These are phyloP conservation scores for Steinernema scapterisci DNA, from an alignment of 2,888 invertebrate species.

Conservation along the genomic window DNA sequence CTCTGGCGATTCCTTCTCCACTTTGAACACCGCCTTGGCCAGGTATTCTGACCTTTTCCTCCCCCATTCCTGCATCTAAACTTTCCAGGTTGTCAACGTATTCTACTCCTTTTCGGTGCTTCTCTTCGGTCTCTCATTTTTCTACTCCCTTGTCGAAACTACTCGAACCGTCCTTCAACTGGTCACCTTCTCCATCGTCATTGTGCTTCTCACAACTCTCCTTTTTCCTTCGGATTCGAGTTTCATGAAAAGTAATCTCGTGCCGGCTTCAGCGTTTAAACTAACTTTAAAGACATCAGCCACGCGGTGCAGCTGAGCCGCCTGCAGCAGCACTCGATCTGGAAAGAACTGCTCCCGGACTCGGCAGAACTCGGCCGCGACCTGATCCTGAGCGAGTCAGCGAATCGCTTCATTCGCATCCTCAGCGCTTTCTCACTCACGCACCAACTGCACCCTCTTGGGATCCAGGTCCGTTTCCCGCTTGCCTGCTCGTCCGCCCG, in stretches of 20 bases:
- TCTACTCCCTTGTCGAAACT: constrained; percentile 13
- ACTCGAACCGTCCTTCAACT: neutral
- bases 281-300: neutral
- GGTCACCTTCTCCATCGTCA: neutral
- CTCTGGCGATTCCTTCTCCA: constrained; percentile 25
- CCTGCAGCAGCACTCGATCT: neutral
- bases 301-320: constrained; percentile 23
- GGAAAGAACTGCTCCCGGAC: constrained; percentile 14
- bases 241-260: neutral
- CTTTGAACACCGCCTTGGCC: constrained; percentile 1
- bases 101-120: neutral
- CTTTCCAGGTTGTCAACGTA: constrained; percentile 17
- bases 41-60: neutral
- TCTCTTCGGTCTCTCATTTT: constrained; percentile 15
- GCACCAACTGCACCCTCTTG: constrained; percentile 20
- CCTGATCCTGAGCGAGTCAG: constrained; percentile 7
- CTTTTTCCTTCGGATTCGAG: constrained; percentile 11
- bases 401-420: constrained; percentile 9
- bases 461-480: constrained; percentile 10
- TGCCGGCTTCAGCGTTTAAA: neutral
- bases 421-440: constrained; percentile 27
- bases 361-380: neutral
- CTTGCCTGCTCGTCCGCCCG: neutral
- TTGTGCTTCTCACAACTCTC: constrained; percentile 12
- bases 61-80: neutral